phyloP scores from a whole-genome alignment of 2,888 invertebrate genomes.

The Agrotis exclamationis region DNA sequence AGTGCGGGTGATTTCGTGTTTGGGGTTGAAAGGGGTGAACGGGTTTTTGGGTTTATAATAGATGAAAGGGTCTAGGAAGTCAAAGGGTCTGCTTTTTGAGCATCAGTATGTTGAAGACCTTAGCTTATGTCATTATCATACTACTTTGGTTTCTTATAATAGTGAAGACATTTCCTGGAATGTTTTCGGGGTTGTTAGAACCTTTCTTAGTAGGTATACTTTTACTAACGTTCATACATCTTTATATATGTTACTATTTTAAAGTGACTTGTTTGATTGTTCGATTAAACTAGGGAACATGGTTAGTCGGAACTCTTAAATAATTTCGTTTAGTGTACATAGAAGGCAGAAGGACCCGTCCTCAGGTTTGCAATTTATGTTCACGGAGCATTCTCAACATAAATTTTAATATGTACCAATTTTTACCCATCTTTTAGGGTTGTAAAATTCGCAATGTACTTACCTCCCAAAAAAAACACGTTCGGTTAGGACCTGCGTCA shows the following conservation, averaged over 20 bases:
- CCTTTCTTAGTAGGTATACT: too few relatives aligned
- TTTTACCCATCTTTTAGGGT: background rate
- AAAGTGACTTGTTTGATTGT: background rate
- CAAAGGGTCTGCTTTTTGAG: background rate
- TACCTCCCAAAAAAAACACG: too few relatives aligned
- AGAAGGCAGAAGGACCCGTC: too few relatives aligned
- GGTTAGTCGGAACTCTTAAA: background rate
- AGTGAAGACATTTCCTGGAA: too few relatives aligned
- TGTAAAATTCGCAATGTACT: background rate
- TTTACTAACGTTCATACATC: too few relatives aligned
- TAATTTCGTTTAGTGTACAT: background rate
- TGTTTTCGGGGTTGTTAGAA: too few relatives aligned
- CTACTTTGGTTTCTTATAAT: too few relatives aligned
- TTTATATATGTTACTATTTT: background rate
- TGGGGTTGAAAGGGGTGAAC: constrained; percentile 18
- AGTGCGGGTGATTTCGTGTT: constrained; percentile 40
- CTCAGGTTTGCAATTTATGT: too few relatives aligned
- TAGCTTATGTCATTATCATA: background rate
- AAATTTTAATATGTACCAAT: background rate
- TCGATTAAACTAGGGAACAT: background rate
- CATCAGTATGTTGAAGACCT: background rate
- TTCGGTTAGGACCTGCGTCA: too few relatives aligned
- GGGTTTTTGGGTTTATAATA: constrained; percentile 28
- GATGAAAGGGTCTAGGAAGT: background rate
- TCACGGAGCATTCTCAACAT: background rate